phyloP scores from a whole-genome alignment of 2,797 vertebrate genomes.

The Meriones psammophilus region DNA sequence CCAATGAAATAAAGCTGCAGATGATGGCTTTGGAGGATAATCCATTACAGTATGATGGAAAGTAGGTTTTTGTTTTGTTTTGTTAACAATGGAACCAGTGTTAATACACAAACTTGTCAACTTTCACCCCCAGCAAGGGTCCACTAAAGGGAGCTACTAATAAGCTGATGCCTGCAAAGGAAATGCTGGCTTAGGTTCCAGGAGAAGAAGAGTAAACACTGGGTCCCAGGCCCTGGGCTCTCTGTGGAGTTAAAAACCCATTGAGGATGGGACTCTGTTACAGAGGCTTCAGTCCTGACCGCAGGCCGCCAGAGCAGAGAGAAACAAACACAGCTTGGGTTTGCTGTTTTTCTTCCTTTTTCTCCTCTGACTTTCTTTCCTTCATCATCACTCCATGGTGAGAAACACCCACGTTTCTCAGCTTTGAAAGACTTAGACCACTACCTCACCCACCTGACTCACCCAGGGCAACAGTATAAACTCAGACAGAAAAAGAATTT shows the following conservation, averaged over 20 bases:
- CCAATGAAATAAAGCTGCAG: constrained; percentile 9
- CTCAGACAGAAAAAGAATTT: not conserved
- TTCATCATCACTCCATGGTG: not conserved
- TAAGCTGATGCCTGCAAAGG: not conserved
- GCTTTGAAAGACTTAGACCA: not conserved
- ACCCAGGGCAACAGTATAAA: not conserved
- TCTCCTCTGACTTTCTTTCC: not conserved
- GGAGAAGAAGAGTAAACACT: not conserved
- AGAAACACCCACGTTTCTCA: not conserved
- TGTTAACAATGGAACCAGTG: not conserved
- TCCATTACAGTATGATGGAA: not conserved
- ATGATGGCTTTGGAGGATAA: not conserved
- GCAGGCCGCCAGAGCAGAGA: not conserved
- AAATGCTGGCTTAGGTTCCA: not conserved
- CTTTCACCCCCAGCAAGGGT: not conserved
- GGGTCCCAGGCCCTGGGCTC: not conserved
- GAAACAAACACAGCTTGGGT: not conserved
- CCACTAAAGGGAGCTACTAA: not conserved
- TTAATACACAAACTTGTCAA: not conserved
- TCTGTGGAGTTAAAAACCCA: not conserved
- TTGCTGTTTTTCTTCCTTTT: not conserved
- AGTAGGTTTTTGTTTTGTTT: not conserved
- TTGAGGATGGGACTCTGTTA: not conserved
- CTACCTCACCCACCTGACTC: not conserved
- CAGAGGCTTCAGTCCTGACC: not conserved